A percentile compares a stretch with the other conserved stretches of the same genome.
Conservation (phyloP, 2,797 vertebrate genomes). For the Thaleichthys pacificus region DNA sequence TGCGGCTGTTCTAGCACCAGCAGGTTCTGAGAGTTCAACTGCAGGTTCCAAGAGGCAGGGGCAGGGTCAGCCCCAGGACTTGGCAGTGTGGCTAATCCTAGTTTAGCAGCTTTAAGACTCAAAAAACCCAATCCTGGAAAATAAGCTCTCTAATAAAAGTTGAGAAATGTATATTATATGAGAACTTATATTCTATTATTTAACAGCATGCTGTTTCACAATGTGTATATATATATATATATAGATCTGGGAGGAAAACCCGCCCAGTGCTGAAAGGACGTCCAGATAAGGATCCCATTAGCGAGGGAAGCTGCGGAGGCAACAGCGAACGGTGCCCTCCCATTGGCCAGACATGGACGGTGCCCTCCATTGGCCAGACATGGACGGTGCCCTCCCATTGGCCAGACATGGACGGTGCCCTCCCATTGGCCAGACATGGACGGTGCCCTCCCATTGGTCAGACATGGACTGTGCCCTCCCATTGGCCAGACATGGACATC, state of each 20-base stretch:
- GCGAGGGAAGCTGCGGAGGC: slow-evolving; percentile 28
- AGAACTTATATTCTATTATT: neutral
- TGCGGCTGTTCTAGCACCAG: too few relatives aligned
- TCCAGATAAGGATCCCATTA: slow-evolving; percentile 51
- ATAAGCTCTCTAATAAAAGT: slow-evolving; percentile 20
- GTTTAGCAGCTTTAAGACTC: slow-evolving; percentile 54
- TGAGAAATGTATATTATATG: neutral
- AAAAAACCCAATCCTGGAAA: slow-evolving; percentile 32
- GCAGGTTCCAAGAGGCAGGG: too few relatives aligned
- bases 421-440: too few relatives aligned
- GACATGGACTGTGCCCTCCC: too few relatives aligned
- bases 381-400: slow-evolving; percentile 24
- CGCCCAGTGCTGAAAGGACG: slow-evolving; percentile 41
- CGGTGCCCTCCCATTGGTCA: too few relatives aligned
- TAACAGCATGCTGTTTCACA: slow-evolving; percentile 5
- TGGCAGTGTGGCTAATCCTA: slow-evolving; percentile 52
- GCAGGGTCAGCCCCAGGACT: neutral
- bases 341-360: too few relatives aligned
- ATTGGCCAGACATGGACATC: too few relatives aligned
- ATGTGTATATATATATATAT: slow-evolving; percentile 3
- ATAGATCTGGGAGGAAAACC: slow-evolving; percentile 35
- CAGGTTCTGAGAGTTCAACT: too few relatives aligned
- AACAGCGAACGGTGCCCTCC: slow-evolving; percentile 22
- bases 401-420: too few relatives aligned
- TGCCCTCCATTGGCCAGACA: too few relatives aligned